Percentiles rank a stretch among this genome's conserved stretches.
These are phyloP conservation scores for Lepidurus packardi DNA, from an alignment of 1,140 invertebrate genomes.

Conservation along the genomic window DNA sequence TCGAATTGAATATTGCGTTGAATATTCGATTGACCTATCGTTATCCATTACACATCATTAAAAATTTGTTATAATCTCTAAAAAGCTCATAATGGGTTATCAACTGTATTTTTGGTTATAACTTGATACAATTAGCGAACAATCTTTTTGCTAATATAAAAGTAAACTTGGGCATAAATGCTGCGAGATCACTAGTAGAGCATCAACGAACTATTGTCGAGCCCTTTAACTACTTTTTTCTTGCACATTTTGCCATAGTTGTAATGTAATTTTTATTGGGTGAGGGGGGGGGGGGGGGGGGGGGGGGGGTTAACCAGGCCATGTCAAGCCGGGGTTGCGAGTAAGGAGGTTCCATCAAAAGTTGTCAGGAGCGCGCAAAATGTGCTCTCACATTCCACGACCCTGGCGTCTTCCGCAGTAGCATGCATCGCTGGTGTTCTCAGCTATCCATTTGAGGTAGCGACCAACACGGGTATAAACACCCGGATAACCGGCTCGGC, in stretches of 20 bases:
- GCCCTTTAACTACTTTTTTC: neutral
- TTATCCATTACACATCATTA: too few relatives aligned
- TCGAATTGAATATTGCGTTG: too few relatives aligned
- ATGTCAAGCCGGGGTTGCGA: neutral
- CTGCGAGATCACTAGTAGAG: neutral
- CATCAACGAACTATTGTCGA: slow-evolving; percentile 16
- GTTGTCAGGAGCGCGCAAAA: neutral
- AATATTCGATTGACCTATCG: too few relatives aligned
- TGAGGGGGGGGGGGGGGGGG: neutral
- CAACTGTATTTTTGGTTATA: neutral
- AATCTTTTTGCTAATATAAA: neutral
- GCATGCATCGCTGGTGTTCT: slow-evolving; percentile 64
- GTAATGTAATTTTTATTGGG: neutral
- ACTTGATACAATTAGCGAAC: neutral
- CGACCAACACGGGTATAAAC: slow-evolving; percentile 72
- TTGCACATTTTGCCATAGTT: neutral
- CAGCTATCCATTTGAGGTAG: slow-evolving; percentile 68
- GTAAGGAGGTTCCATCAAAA: neutral
- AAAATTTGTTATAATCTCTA: too few relatives aligned
- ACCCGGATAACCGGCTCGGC: slow-evolving; percentile 64
- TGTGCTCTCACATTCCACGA: neutral
- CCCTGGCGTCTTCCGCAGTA: slow-evolving; percentile 49
- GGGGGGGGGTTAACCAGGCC: neutral
- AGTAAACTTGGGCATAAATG: neutral
- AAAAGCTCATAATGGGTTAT: too few relatives aligned